phyloP scores from a whole-genome alignment of 2,113 vertebrate genomes.

The Naja naja region DNA sequence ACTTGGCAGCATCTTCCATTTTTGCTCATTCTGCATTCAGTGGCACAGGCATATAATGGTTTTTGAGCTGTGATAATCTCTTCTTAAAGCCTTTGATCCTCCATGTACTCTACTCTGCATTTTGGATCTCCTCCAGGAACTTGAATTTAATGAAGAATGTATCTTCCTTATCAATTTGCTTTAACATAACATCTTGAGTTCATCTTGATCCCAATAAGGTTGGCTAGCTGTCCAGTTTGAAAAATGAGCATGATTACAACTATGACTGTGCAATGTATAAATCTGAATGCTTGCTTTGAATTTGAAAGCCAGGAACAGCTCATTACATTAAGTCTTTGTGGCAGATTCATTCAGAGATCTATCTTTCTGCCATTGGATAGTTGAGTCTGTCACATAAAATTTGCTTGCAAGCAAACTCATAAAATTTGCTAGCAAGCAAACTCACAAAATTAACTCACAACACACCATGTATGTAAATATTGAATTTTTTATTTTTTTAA shows the following conservation, averaged over 20 bases:
- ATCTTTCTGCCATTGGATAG: no score
- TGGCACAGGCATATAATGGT: not conserved
- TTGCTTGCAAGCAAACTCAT: no score
- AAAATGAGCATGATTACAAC: not conserved
- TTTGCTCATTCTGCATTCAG: not conserved
- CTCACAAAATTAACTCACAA: no score
- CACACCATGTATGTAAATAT: no score
- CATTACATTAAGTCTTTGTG: not conserved
- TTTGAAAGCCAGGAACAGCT: not conserved
- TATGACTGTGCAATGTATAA: not conserved
- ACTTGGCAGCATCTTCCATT: not conserved
- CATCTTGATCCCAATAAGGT: not conserved
- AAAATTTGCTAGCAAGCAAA: no score
- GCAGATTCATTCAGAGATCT: not conserved
- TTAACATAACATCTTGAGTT: not conserved
- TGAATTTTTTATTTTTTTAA: no score
- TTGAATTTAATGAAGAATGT: not conserved
- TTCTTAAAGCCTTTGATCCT: not conserved
- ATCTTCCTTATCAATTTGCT: not conserved
- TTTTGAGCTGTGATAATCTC: not conserved
- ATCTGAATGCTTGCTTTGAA: not conserved
- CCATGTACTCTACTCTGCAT: not conserved
- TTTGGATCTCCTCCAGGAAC: not conserved
- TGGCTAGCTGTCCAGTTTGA: not conserved
- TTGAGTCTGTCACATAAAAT: no score